These are phyloP conservation scores for Platycercus adscitus DNA, from an alignment of 2,113 vertebrate species.

Conservation along the genomic window DNA sequence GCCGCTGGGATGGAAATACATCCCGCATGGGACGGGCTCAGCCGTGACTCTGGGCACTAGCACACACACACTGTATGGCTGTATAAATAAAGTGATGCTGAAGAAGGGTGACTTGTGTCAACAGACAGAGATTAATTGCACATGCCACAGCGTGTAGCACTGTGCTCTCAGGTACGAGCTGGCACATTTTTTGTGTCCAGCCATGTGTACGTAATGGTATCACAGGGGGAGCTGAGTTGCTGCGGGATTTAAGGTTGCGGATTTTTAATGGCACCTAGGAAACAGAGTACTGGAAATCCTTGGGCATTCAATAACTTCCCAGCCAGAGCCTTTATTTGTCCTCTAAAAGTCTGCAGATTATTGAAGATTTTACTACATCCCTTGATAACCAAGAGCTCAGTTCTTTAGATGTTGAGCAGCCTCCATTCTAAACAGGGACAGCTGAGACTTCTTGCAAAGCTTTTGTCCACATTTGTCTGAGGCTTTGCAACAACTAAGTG, in stretches of 20 bases:
- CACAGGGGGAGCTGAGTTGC: background rate
- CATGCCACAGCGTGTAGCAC: background rate
- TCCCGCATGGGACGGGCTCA: accelerated
- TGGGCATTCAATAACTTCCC: background rate
- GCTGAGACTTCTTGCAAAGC: background rate
- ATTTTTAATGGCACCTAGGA: background rate
- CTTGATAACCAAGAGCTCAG: background rate
- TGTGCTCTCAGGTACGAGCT: background rate
- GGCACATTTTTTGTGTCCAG: background rate
- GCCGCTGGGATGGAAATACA: background rate
- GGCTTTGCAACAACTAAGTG: background rate
- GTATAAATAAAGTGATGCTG: background rate
- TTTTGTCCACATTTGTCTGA: background rate
- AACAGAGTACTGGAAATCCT: background rate
- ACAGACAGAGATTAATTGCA: background rate
- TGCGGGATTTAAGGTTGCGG: background rate
- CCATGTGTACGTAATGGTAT: background rate
- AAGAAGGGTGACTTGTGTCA: background rate
- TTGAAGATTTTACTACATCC: background rate
- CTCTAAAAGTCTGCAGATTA: background rate
- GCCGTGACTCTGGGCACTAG: background rate
- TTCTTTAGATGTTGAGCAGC: background rate
- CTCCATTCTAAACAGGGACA: background rate
- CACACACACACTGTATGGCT: background rate
- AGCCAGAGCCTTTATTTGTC: background rate